These are phyloP conservation scores for Corynorhinus townsendii DNA, from an alignment of 2,113 vertebrate genomes.

Conservation along the genomic window DNA sequence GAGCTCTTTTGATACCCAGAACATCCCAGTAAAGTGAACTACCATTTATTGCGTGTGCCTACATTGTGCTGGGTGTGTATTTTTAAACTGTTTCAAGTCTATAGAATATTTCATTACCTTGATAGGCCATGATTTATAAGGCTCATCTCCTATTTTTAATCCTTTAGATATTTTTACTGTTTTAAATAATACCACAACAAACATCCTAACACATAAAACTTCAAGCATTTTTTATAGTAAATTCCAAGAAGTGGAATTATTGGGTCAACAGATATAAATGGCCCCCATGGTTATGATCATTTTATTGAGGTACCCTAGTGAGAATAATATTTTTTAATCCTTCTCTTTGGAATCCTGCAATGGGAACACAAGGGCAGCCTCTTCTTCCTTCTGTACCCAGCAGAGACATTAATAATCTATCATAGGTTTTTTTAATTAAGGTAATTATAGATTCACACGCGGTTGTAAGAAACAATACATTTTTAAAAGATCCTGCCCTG, in stretches of 20 bases:
- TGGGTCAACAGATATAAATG: slow-evolving; percentile 41
- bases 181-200: slow-evolving; percentile 32
- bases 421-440: neutral
- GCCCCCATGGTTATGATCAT: neutral
- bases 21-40: neutral
- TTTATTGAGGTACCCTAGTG: slow-evolving; percentile 33
- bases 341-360: slow-evolving; percentile 38
- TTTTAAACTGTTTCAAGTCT: slow-evolving; percentile 21
- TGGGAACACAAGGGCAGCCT: neutral
- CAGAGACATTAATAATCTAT: slow-evolving; percentile 43
- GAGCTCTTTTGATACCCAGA: neutral
- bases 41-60: neutral
- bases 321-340: slow-evolving; percentile 46
- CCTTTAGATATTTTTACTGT: slow-evolving; percentile 19
- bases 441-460: neutral
- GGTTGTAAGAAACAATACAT: slow-evolving; percentile 23
- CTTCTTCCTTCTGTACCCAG: neutral
- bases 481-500: no score
- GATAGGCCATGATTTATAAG: neutral
- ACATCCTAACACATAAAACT: slow-evolving; percentile 21
- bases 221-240: neutral
- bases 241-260: slow-evolving; percentile 24
- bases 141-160: slow-evolving; percentile 3
- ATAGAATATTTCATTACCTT: slow-evolving; percentile 9
- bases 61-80: neutral